phyloP scores from a whole-genome alignment of 2,888 invertebrate genomes.

The Ochlodes sylvanus region DNA sequence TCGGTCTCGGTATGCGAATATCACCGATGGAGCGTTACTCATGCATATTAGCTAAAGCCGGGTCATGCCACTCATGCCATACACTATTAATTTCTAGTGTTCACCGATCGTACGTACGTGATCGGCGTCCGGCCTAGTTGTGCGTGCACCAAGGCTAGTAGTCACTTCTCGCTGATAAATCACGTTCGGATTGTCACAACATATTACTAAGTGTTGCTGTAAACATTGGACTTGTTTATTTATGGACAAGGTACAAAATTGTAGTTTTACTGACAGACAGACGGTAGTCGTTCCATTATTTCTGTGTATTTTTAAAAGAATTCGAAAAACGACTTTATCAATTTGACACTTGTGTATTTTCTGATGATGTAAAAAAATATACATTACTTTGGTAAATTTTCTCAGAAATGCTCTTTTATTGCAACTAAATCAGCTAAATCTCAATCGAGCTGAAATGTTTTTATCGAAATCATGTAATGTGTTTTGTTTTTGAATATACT shows the following conservation, averaged over 20 bases:
- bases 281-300: too few species aligned
- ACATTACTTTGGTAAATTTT: too few species aligned
- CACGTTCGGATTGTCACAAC: constrained; percentile 48
- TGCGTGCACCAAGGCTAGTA: constrained; percentile 39
- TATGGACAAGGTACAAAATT: background rate
- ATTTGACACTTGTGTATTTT: too few species aligned
- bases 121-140: constrained; percentile 31
- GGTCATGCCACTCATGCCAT: constrained; percentile 36
- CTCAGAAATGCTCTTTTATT: too few species aligned
- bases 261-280: background rate
- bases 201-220: constrained; percentile 38
- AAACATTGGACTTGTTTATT: constrained; percentile 28
- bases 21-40: constrained; percentile 26
- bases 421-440: too few species aligned
- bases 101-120: constrained; percentile 32
- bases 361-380: too few species aligned
- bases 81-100: constrained; percentile 35
- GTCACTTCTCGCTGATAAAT: constrained; percentile 43
- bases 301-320: too few species aligned
- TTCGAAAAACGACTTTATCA: too few species aligned
- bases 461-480: too few species aligned
- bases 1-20: constrained; percentile 21
- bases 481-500: too few species aligned
- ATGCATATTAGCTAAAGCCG: constrained; percentile 29
- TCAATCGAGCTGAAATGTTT: too few species aligned